Percentiles rank a stretch among this genome's conserved stretches.
These are phyloP conservation scores for Anhinga rufa DNA, from an alignment of 2,113 vertebrate species.

Conservation along the genomic window DNA sequence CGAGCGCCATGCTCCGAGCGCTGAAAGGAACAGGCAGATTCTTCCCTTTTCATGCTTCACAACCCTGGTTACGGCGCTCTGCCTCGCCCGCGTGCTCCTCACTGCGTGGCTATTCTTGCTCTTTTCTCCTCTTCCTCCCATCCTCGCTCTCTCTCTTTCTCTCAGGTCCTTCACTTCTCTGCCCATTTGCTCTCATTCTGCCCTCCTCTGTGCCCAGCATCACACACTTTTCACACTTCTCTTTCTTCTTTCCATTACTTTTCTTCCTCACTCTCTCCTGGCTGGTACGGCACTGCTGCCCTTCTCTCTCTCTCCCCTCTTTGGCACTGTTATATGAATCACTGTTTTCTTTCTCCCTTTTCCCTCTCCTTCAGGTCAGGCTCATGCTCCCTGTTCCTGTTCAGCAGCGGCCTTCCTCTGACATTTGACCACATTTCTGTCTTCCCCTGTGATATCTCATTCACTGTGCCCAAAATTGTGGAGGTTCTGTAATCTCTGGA, in stretches of 20 bases:
- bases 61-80: constrained; percentile 81
- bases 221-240: not conserved
- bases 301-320: not conserved
- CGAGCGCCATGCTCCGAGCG: constrained; percentile 78
- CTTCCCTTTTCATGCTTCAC: constrained; percentile 80
- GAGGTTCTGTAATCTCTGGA: not conserved
- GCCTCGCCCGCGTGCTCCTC: constrained; percentile 30
- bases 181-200: not conserved
- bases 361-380: not conserved
- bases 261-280: not conserved
- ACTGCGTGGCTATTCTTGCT: constrained; percentile 52
- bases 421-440: not conserved
- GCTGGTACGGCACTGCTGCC: not conserved
- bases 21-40: constrained; percentile 80
- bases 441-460: not conserved
- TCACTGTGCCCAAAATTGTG: not conserved
- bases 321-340: not conserved
- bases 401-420: not conserved
- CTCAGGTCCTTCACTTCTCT: not conserved
- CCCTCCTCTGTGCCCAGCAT: not conserved
- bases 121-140: constrained; percentile 8
- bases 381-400: not conserved
- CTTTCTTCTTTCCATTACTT: not conserved
- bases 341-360: not conserved
- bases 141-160: not conserved